Percentiles rank a stretch among this genome's conserved stretches.
Evolutionary conservation across 1,140 invertebrate genomes (phyloP).

Genomic region (Latrodectus geometricus): DNA sequence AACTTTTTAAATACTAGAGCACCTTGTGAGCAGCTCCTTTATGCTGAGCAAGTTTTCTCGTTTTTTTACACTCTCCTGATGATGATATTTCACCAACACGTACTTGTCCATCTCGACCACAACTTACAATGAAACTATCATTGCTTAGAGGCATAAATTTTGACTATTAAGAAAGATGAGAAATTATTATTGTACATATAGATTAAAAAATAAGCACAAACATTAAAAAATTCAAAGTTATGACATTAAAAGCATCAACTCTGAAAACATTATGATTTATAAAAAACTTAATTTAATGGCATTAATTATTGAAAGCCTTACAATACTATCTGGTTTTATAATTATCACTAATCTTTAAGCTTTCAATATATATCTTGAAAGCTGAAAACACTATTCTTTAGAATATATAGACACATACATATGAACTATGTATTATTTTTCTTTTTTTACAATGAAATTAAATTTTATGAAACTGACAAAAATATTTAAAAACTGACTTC

Average conservation of each 20-base stretch:
- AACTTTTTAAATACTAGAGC: not conserved
- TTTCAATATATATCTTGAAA: too few relatives aligned
- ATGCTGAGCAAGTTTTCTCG: constrained; percentile 78
- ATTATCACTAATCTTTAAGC: too few relatives aligned
- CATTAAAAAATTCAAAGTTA: too few relatives aligned
- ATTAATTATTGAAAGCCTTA: too few relatives aligned
- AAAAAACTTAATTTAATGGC: not conserved
- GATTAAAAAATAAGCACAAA: too few relatives aligned
- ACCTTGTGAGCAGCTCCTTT: constrained; percentile 79
- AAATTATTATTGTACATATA: not conserved
- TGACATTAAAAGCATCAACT: not conserved
- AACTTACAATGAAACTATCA: constrained; percentile 86
- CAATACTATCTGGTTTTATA: too few relatives aligned
- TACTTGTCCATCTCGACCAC: constrained; percentile 90
- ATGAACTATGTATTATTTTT: too few relatives aligned
- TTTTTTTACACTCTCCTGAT: constrained; percentile 72
- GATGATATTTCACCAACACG: constrained; percentile 73
- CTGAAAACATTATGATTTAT: not conserved
- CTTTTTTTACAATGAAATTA: too few relatives aligned
- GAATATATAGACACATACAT: too few relatives aligned
- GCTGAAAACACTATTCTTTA: too few relatives aligned
- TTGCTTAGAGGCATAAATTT: constrained; percentile 78
- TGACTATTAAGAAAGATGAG: constrained; percentile 70
- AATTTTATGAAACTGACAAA: too few relatives aligned
- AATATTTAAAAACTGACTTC: too few relatives aligned